Percentiles rank a stretch among this genome's conserved stretches.
These are phyloP conservation scores for Lycodopsis pacificus DNA, from an alignment of 2,797 vertebrate genomes.

Conservation along the genomic window DNA sequence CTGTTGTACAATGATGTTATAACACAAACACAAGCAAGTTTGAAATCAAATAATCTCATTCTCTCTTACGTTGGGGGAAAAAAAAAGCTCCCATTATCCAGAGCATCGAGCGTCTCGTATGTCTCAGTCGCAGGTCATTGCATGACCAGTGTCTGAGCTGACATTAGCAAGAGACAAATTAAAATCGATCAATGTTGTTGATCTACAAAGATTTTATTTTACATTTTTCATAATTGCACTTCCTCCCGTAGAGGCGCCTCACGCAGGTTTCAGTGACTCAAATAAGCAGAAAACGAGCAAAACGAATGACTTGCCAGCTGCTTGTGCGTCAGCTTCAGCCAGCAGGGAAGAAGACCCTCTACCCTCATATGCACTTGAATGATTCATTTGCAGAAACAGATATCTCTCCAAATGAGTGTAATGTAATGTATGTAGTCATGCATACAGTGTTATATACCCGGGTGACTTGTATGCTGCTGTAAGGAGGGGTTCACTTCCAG, in stretches of 20 bases:
- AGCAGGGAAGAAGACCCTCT: constrained; percentile 2
- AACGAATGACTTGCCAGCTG: constrained; percentile 32
- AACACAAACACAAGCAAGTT: constrained; percentile 22
- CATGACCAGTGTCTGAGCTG: constrained; percentile 27
- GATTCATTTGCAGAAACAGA: neutral
- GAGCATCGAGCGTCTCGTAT: constrained; percentile 34
- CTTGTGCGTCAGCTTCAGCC: constrained; percentile 12
- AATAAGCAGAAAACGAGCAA: constrained; percentile 51
- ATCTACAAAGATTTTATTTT: constrained; percentile 53
- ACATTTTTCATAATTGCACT: constrained; percentile 48
- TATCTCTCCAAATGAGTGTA: neutral
- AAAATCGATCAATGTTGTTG: constrained; percentile 41
- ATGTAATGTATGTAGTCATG: constrained; percentile 1
- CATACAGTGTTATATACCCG: neutral
- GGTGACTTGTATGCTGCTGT: neutral
- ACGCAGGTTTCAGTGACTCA: constrained; percentile 37
- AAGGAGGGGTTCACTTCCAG: neutral
- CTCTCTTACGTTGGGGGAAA: constrained; percentile 16
- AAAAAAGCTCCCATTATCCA: constrained; percentile 44
- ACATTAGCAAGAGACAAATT: constrained; percentile 33
- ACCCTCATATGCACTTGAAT: neutral
- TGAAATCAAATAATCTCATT: constrained; percentile 51
- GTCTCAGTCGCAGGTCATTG: constrained; percentile 39
- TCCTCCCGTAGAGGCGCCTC: constrained; percentile 46
- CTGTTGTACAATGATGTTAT: constrained; percentile 39